A percentile compares a stretch with the other conserved stretches of the same genome.
Conservation (phyloP, 2,888 invertebrate genomes). For the Chaetogeoica ovagalla region DNA sequence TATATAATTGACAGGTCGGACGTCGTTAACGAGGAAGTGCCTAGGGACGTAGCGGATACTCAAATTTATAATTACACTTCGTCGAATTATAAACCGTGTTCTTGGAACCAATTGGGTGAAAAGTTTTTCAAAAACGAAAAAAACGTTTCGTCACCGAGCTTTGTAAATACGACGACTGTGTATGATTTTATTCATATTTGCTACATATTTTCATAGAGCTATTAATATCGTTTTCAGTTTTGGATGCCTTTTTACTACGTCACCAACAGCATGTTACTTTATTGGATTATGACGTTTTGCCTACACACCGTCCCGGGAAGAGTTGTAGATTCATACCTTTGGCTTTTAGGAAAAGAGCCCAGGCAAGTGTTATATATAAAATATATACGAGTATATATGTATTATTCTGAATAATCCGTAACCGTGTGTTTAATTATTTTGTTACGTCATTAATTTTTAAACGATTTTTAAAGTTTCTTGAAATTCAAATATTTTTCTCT, state of each 20-base stretch:
- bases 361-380: background rate
- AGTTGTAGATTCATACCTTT: slow-evolving; percentile 25
- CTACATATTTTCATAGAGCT: background rate
- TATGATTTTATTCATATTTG: too few species aligned
- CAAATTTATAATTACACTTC: slow-evolving; percentile 47
- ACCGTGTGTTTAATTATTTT: too few species aligned
- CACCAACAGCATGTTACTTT: slow-evolving; percentile 9
- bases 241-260: slow-evolving; percentile 35
- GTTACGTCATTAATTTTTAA: too few species aligned
- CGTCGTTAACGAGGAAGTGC: slow-evolving; percentile 36
- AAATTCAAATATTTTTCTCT: too few species aligned
- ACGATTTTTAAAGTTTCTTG: too few species aligned
- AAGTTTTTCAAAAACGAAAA: slow-evolving; percentile 47
- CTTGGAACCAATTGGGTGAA: slow-evolving; percentile 42
- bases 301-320: slow-evolving; percentile 38
- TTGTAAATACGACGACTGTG: slow-evolving; percentile 8
- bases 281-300: slow-evolving; percentile 18
- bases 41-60: slow-evolving; percentile 5
- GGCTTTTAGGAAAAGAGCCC: slow-evolving; percentile 21
- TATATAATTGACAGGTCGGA: slow-evolving; percentile 9
- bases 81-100: slow-evolving; percentile 34
- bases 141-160: slow-evolving; percentile 8
- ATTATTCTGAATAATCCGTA: too few species aligned
- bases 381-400: too few species aligned
- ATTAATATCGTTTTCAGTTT: slow-evolving; percentile 24